Evolutionary conservation across 1,140 invertebrate genomes (phyloP), one percentile per base, ranked within the genome.

Genomic region (Magallana ariakensis): DNA sequence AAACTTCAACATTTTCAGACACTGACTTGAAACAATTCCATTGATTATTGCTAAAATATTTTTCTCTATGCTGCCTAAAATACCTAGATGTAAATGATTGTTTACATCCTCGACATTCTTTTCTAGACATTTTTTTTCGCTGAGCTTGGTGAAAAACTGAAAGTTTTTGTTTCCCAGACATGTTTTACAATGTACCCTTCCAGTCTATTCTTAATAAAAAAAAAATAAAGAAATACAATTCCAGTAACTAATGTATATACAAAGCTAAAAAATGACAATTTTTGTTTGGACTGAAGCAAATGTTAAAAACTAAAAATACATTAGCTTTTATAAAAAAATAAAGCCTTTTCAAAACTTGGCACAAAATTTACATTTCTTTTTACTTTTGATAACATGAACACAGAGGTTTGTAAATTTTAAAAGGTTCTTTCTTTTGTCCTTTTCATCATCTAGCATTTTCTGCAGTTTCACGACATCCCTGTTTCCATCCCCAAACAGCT

Each of bases 91-190:
- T 53, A 55, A 66, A 85, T 70, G 22, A 46, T 66, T 70, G 11
- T 85, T 26, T 55, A 85, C 83, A 85, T n/a, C 83, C 83, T 1
- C 60, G 83, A 66, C 83, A 53, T 66, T 58, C 22, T 33, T 70
- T 85, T 46, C n/a, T 85, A 54, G 55, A 58, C 56, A 53, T 57
- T 84, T 84, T 66, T 26, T 84, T 84, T 33, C 26, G 62, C 46
- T 33, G 80, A 11, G 80, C 80, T 16, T 16, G 15, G n/a, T 81
- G 80, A 46, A 46, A 81, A 53, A 8, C 15, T 13, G 80, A 81
- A 81, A 81, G 80, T 22, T 55, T 81, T 8, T 19, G 33, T 55
- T 81, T 81, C 33, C n/a, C 33, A 46, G 80, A 13, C 80, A 81
- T 81, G 33, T 33, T 33, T 33, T 33, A 33, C 33, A 33, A 33